Percentiles rank a stretch among this genome's conserved stretches.
These are phyloP conservation scores for Guaruba guarouba DNA, from an alignment of 2,113 vertebrate genomes.

Conservation along the genomic window DNA sequence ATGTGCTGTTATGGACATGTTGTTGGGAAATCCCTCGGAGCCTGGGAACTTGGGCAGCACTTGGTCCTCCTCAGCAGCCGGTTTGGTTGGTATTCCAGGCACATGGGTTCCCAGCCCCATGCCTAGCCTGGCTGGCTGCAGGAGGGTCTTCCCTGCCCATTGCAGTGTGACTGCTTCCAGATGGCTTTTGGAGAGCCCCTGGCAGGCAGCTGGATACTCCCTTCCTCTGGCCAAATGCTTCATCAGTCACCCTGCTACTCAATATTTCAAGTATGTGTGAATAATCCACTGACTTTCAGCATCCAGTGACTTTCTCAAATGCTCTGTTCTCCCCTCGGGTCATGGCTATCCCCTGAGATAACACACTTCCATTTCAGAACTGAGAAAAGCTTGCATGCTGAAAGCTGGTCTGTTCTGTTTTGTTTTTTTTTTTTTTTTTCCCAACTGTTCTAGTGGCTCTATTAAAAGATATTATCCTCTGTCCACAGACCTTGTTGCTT, in stretches of 20 bases:
- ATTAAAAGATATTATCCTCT: not conserved
- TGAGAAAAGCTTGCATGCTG: not conserved
- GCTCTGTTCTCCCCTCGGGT: not conserved
- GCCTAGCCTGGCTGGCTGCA: accelerated
- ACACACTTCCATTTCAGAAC: not conserved
- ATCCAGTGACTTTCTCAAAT: not conserved
- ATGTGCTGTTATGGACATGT: accelerated
- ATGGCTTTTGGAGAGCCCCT: not conserved
- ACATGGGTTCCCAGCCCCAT: accelerated
- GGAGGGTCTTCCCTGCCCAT: not conserved
- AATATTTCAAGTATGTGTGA: not conserved
- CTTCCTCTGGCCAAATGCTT: not conserved
- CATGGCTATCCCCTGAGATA: not conserved
- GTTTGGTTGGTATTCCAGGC: not conserved
- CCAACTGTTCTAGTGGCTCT: not conserved
- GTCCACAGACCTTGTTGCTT: not conserved
- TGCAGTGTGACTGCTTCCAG: accelerated
- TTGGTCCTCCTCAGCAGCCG: not conserved
- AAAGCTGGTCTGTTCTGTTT: not conserved
- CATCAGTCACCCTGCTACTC: not conserved
- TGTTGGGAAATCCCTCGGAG: not conserved
- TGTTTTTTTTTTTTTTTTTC: not conserved
- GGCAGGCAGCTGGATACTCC: not conserved
- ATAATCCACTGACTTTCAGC: not conserved
- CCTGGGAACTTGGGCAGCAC: not conserved